A percentile compares a stretch with the other conserved stretches of the same genome.
These are phyloP conservation scores for Pentamera pediparva DNA, from an alignment of 53 echinoderm and acorn worm species.

Conservation along the genomic window DNA sequence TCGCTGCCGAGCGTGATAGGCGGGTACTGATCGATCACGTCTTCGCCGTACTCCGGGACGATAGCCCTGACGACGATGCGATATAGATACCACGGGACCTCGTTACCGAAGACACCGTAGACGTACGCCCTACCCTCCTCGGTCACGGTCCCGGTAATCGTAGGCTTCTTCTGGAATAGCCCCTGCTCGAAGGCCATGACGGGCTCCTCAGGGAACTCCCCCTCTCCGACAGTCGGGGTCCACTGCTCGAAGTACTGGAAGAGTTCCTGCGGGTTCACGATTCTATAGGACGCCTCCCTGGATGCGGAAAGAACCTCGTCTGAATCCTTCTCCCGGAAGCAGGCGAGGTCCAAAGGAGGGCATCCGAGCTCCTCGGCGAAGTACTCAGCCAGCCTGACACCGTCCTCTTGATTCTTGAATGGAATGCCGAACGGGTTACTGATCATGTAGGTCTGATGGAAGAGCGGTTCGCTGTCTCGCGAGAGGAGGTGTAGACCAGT, in stretches of 20 bases:
- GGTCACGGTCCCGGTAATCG: constrained; percentile 11
- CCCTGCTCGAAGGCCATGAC: constrained; percentile 23
- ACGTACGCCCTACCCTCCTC: constrained; percentile 29
- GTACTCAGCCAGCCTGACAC: constrained; percentile 13
- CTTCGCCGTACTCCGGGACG: constrained; percentile 4
- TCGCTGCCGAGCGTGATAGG: background rate
- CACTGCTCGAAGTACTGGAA: constrained; percentile 26
- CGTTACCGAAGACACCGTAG: constrained; percentile 12
- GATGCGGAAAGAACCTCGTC: constrained; percentile 9
- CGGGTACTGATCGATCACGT: constrained; percentile 15
- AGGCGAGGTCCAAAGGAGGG: constrained; percentile 8
- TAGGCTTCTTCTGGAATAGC: constrained; percentile 18
- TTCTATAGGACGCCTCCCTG: background rate
- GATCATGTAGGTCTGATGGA: constrained; percentile 40
- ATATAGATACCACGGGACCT: constrained; percentile 25
- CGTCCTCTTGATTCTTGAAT: constrained; percentile 30
- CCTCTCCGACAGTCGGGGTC: constrained; percentile 28
- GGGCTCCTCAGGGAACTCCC: constrained; percentile 24
- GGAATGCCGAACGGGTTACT: constrained; percentile 47
- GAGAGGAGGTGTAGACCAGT: constrained; percentile 29
- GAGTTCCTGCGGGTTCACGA: constrained; percentile 12
- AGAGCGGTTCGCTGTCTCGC: constrained; percentile 26
- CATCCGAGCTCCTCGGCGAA: constrained; percentile 42
- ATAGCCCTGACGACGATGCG: background rate
- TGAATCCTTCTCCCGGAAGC: constrained; percentile 23